Evolutionary conservation across 2,888 invertebrate species (phyloP).

Genomic region (Cheilosia soror): DNA sequence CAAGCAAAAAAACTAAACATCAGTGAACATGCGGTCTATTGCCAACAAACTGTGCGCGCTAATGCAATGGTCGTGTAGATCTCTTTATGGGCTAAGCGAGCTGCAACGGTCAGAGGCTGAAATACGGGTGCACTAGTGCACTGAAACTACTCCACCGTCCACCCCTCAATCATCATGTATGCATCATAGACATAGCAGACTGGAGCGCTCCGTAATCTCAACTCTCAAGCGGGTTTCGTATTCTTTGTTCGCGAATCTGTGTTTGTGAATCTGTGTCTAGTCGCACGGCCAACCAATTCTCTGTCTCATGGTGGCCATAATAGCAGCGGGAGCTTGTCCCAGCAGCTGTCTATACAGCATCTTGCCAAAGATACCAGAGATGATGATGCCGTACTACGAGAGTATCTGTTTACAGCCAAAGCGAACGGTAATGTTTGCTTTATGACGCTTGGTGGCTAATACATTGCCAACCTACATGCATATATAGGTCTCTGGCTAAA

Average conservation of each 20-base stretch:
- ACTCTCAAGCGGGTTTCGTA: conserved; percentile 33
- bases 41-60: conserved; percentile 46
- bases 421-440: conserved; percentile 73
- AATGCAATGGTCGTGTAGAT: conserved; percentile 63
- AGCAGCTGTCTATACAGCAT: conserved; percentile 35
- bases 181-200: conserved; percentile 23
- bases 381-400: conserved; percentile 37
- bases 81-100: conserved; percentile 67
- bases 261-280: conserved; percentile 9
- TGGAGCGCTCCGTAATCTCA: conserved; percentile 31
- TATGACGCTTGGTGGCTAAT: conserved; percentile 66
- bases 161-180: background rate
- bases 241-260: conserved; percentile 60
- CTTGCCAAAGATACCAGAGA: conserved; percentile 4
- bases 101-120: conserved; percentile 73
- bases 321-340: conserved; percentile 46
- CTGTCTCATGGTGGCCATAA: conserved; percentile 21
- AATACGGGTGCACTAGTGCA: conserved; percentile 68
- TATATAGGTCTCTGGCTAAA: conserved; percentile 48
- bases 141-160: background rate
- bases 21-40: conserved; percentile 25
- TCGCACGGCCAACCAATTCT: background rate
- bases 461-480: conserved; percentile 61
- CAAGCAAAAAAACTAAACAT: conserved; percentile 1
- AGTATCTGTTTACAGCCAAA: conserved; percentile 47